phyloP scores from a whole-genome alignment of 2,113 vertebrate genomes.

The Alces alces region DNA sequence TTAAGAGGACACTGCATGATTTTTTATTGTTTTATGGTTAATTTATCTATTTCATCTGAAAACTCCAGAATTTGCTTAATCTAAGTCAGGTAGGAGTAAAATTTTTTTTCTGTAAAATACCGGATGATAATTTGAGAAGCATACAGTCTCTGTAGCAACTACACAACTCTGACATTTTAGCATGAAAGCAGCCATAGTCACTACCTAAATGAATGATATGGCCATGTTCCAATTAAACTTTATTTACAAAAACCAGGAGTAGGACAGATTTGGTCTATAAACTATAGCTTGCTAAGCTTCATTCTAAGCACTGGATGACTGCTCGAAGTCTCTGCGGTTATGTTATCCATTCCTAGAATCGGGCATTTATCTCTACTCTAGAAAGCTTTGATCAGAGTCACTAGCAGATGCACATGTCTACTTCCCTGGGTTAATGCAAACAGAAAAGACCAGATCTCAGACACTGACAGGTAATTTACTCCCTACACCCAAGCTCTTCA shows the following conservation, averaged over 20 bases:
- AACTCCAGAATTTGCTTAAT: not conserved
- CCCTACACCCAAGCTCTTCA: not conserved
- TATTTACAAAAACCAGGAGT: not conserved
- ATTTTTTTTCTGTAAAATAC: not conserved
- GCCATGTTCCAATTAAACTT: not conserved
- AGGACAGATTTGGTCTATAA: not conserved
- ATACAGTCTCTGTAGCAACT: not conserved
- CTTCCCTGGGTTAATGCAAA: slow-evolving; percentile 4
- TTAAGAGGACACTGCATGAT: not conserved
- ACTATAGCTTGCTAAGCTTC: not conserved
- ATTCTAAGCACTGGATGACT: not conserved
- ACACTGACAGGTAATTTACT: slow-evolving; percentile 32
- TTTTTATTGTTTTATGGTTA: not conserved
- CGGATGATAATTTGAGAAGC: not conserved
- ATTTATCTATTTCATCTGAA: not conserved
- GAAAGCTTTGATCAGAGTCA: not conserved
- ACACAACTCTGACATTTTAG: not conserved
- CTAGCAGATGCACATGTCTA: not conserved
- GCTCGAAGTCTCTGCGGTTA: not conserved
- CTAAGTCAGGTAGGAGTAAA: not conserved
- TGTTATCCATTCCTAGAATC: not conserved
- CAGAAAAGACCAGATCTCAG: slow-evolving; percentile 8
- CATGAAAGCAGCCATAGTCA: not conserved
- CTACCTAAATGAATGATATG: not conserved
- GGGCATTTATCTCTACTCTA: not conserved